Percentiles rank a stretch among this genome's conserved stretches.
These are phyloP conservation scores for Montipora cactus DNA, from an alignment of 64 coral and sea anemone genomes.

Conservation along the genomic window DNA sequence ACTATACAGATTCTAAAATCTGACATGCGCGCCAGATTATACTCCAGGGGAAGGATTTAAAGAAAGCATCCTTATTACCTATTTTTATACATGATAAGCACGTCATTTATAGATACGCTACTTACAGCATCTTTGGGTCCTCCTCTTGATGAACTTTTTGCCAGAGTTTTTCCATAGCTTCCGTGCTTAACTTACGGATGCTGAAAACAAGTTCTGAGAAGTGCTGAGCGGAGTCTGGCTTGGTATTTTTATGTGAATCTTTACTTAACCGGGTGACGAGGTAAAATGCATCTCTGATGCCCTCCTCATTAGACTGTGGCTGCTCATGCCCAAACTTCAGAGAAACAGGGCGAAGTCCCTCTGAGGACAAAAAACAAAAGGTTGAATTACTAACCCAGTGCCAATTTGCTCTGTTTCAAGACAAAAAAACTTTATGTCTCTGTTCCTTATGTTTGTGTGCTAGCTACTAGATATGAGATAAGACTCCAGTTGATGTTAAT, in stretches of 20 bases:
- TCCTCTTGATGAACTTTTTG: slow-evolving; percentile 64
- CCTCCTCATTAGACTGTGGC: not conserved
- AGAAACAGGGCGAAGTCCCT: not conserved
- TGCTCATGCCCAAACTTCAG: slow-evolving; percentile 65
- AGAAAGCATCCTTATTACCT: too few species aligned
- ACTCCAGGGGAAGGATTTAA: too few species aligned
- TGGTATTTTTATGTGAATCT: slow-evolving; percentile 68
- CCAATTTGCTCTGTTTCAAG: not conserved
- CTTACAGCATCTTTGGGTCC: slow-evolving; percentile 88
- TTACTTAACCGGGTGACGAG: slow-evolving; percentile 53
- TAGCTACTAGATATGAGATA: too few species aligned
- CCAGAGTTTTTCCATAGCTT: slow-evolving; percentile 65
- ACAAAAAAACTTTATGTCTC: not conserved
- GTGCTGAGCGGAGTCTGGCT: slow-evolving; percentile 88
- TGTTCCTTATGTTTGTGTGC: too few species aligned
- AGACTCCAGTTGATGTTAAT: too few species aligned
- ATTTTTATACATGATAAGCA: too few species aligned
- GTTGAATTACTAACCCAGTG: not conserved
- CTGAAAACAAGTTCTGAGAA: slow-evolving; percentile 77
- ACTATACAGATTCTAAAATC: too few species aligned
- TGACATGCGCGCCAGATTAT: too few species aligned
- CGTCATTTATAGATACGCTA: not conserved
- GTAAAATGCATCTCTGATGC: slow-evolving; percentile 31
- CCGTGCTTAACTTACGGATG: slow-evolving; percentile 69
- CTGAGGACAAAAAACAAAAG: not conserved